Conservation (phyloP, 1,140 invertebrate species). For the Caenorhabditis brenneri region DNA sequence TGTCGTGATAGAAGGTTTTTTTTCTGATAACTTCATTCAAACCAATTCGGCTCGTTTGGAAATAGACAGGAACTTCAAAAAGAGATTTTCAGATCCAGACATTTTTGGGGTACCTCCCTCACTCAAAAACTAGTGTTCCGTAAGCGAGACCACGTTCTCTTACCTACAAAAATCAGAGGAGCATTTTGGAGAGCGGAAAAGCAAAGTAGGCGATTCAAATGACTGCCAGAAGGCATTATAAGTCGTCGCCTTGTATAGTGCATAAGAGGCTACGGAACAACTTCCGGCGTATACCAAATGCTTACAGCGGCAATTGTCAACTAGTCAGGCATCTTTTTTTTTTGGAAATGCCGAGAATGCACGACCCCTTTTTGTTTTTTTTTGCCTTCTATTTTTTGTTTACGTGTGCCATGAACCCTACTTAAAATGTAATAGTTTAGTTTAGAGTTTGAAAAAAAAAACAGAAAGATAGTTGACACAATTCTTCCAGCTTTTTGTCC, state of each 20-base stretch:
- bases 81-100: too few species aligned
- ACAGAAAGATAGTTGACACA: background rate
- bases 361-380: slow-evolving; percentile 18
- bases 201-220: background rate
- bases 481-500: background rate
- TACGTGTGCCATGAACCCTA: slow-evolving; percentile 17
- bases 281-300: slow-evolving; percentile 23
- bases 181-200: background rate
- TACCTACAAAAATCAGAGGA: background rate
- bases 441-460: background rate
- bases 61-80: too few species aligned
- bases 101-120: too few species aligned
- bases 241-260: slow-evolving; percentile 40
- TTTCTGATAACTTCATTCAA: too few species aligned
- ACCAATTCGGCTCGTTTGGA: too few species aligned
- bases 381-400: slow-evolving; percentile 32
- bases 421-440: slow-evolving; percentile 25
- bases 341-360: slow-evolving; percentile 37
- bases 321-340: background rate
- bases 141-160: background rate
- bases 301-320: slow-evolving; percentile 41
- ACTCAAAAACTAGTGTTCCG: too few species aligned
- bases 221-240: slow-evolving; percentile 26
- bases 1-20: too few species aligned
- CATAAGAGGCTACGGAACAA: background rate